Evolutionary conservation across 2,797 vertebrate species (phyloP), one percentile per base, ranked within the genome.

Genomic region (Heliangelus exortis): DNA sequence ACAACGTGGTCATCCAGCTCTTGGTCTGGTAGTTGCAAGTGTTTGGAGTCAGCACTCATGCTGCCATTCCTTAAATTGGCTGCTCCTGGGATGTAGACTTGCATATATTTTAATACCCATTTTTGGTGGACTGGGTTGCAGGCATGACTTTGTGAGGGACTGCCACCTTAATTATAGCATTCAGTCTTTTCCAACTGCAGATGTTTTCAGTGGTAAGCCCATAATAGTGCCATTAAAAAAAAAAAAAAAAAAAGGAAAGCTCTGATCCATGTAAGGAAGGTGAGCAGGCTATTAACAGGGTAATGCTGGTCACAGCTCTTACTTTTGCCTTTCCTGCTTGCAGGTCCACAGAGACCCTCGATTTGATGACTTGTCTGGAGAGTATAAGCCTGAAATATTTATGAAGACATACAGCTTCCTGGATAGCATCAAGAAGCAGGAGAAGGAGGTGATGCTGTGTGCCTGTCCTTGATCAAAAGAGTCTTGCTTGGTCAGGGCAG

Each of bases 361-460:
- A 14, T 99, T 99, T 78, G 99, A 99, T 54, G 98, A 99, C 96
- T 97, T 99, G 28, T 99, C 99, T 0, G 99, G 99, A 65, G 98
- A 99, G 55, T 99, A 98, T 95, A 99, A 98, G 65, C 98, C 99
- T 4, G 98, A 99, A 73, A 98, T 99, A 14, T 99, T 99, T 90
- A 97, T 98, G 89, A 98, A 98, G 95, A 99, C 99, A 0, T 99
- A 99, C 43, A 97, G 97, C 33, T 99, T 99, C 96, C 97, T 99
- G 33, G 92, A 97, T 2, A 97, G 97, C 80, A 97, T 99, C 91
- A 98, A 97, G 94, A 95, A 97, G 45, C 96, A 81, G 57, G 99
- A 99, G 96, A 98, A 98, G 78, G 95, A 98, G 98, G 99, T 99
- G 93, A 91, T 82, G 53, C 47, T 57, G 20, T 19, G 8, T 77